Evolutionary conservation across 2,888 invertebrate genomes (phyloP), one percentile per base, ranked within the genome.

Genomic region (Acheta domesticus): DNA sequence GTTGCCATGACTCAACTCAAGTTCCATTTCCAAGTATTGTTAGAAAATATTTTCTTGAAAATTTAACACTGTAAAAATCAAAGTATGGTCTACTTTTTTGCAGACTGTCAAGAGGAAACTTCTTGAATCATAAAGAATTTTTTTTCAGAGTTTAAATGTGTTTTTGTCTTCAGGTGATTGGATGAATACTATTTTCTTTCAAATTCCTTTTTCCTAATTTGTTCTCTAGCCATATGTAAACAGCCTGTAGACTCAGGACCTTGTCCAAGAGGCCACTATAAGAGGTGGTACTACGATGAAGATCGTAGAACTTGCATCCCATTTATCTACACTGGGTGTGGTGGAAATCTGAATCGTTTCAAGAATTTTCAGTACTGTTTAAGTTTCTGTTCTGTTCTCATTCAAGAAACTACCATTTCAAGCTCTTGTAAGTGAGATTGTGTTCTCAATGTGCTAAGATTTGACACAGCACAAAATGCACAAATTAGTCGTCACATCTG

Each of bases 311-410:
- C 91, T 84, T 97, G 97, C 87, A 87, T 91, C 83, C 89, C 91
- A 79, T 97, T 97, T 88, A 90, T 92, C 85, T 97, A 93, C 89
- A 91, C 91, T 83, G 96, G 97, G 88, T 97, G 96, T 88, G 93
- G 92, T 82, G 96, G 96, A 84, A 96, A 94, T 88, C 90, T 90
- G 85, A 97, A 97, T 89, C 93, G 93, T 89, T 96, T 96, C 91
- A 90, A 88, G 86, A 91, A 92, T 80, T 91, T 91, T 87, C 90
- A 92, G 84, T 90, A 91, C 84, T 96, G 95, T 87, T 87, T 90
- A 85, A 88, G 88, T 82, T 89, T 89, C 86, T 93, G 93, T 87
- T 84, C 84, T 82, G 80, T 82, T 80, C 75, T 81, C 23, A 77
- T 79, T 49, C 49, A 78, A 49, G 79, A 77, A 36, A 21, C n/a